These are phyloP conservation scores for Eulacestoma nigropectus DNA, from an alignment of 2,113 vertebrate genomes.

Conservation along the genomic window DNA sequence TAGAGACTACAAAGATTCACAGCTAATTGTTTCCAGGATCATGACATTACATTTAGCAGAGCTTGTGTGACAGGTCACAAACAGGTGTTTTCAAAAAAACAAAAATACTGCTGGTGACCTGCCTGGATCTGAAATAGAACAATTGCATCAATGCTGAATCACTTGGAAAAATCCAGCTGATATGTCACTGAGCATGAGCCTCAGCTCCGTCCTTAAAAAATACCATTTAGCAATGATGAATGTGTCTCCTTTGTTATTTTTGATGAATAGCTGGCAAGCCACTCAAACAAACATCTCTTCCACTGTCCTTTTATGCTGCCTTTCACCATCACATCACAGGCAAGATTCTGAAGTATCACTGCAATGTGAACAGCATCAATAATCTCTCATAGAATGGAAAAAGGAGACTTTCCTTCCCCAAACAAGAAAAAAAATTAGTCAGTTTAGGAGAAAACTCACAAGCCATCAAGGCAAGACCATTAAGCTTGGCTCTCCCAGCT, in stretches of 20 bases:
- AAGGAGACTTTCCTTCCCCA: background rate
- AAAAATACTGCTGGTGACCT: background rate
- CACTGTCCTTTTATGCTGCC: background rate
- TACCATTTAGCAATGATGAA: background rate
- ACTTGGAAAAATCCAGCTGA: background rate
- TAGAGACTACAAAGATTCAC: background rate
- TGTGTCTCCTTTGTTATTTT: background rate
- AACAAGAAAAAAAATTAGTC: background rate
- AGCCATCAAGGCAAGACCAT: background rate
- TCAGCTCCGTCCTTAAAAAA: background rate
- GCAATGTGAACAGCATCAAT: background rate
- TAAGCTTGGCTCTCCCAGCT: fast-evolving
- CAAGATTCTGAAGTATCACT: background rate
- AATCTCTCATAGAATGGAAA: background rate
- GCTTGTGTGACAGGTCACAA: background rate
- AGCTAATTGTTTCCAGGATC: background rate
- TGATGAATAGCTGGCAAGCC: background rate
- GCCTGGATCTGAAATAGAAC: background rate
- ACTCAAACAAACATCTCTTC: background rate
- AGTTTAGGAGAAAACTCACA: background rate
- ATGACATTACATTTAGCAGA: background rate
- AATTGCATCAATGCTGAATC: background rate
- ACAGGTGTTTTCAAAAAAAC: background rate
- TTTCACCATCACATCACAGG: background rate
- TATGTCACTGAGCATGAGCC: background rate